Evolutionary conservation across 1,140 invertebrate species (phyloP).

Genomic region (Globodera rostochiensis): DNA sequence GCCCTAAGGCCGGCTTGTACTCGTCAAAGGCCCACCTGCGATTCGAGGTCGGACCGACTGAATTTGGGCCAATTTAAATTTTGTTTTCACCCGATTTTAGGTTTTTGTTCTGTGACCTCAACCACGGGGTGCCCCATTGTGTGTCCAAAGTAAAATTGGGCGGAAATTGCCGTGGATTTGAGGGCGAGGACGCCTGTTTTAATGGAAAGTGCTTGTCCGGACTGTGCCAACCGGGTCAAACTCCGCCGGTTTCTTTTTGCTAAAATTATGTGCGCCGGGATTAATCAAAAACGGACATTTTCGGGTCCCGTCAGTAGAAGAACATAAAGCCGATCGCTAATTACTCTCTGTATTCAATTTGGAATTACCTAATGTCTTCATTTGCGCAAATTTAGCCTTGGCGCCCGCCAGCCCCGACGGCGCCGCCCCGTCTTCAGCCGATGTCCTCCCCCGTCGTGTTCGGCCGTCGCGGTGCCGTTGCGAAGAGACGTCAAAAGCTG

Average conservation of each 20-base stretch:
- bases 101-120: conserved; percentile 63
- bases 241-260: conserved; percentile 36
- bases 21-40: conserved; percentile 55
- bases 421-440: conserved; percentile 5
- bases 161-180: conserved; percentile 59
- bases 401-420: conserved; percentile 16
- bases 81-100: neutral
- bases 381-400: conserved; percentile 14
- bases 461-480: neutral
- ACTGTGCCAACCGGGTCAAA: conserved; percentile 57
- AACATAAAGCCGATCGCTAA: no score
- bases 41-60: conserved; percentile 40
- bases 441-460: neutral
- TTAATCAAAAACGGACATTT: no score
- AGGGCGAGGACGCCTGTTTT: conserved; percentile 58
- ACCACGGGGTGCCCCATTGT: conserved; percentile 58
- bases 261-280: no score
- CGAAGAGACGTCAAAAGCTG: neutral
- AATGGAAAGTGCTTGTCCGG: conserved; percentile 58
- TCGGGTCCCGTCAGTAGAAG: no score
- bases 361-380: neutral
- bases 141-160: conserved; percentile 64
- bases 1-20: conserved; percentile 59
- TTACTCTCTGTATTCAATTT: no score
- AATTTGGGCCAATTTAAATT: neutral